phyloP scores from a whole-genome alignment of 2,888 invertebrate genomes.

The Calephelis perditalis region DNA sequence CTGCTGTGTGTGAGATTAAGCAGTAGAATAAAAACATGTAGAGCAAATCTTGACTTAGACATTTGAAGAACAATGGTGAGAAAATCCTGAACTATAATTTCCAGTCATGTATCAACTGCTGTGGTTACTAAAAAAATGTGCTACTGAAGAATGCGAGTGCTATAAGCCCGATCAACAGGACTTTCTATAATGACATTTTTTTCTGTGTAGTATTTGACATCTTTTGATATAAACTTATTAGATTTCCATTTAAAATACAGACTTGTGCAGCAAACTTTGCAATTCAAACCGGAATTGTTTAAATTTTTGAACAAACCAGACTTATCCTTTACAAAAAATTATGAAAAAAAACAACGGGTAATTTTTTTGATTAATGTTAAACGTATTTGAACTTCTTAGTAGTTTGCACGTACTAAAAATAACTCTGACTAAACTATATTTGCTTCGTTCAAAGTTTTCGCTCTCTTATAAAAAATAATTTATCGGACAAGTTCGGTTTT shows the following conservation, averaged over 20 bases:
- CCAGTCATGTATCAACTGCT: not conserved
- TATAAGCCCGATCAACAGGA: not conserved
- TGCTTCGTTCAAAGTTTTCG: not conserved
- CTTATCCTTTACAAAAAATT: not conserved
- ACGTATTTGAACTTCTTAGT: not conserved
- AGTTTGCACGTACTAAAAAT: not conserved
- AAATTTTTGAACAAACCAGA: not conserved
- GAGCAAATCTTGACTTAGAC: too few species aligned
- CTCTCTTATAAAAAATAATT: too few species aligned
- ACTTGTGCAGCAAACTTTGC: too few species aligned
- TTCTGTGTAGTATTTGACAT: not conserved
- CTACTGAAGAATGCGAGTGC: too few species aligned
- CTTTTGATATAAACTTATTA: not conserved
- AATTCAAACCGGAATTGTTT: not conserved
- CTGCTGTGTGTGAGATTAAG: not conserved
- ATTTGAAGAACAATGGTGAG: too few species aligned
- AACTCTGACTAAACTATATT: not conserved
- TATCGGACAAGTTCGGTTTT: too few species aligned
- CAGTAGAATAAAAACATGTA: not conserved
- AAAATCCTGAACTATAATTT: too few species aligned
- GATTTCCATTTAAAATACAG: not conserved
- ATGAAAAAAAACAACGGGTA: not conserved
- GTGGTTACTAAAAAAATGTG: not conserved
- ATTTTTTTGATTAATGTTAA: not conserved
- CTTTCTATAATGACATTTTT: too few species aligned